A percentile compares a stretch with the other conserved stretches of the same genome.
These are phyloP conservation scores for Dipodomys ordii DNA, from an alignment of 2,113 vertebrate species.

Conservation along the genomic window DNA sequence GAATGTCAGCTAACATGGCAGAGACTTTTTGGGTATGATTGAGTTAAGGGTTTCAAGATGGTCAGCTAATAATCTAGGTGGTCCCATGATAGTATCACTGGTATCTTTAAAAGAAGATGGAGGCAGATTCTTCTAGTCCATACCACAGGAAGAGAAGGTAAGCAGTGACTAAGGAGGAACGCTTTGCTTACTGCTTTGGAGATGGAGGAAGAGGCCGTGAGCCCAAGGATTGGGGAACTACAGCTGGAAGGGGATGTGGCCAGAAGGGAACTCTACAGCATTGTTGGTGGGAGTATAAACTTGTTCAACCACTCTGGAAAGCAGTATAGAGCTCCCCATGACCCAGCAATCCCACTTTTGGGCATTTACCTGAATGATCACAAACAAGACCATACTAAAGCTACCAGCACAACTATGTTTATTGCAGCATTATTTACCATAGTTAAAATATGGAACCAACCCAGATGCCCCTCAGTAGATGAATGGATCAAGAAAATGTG, in stretches of 20 bases:
- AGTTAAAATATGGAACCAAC: no score
- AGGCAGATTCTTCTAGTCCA: background rate
- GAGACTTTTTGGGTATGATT: background rate
- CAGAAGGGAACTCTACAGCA: no score
- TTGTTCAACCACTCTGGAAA: no score
- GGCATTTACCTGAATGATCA: no score
- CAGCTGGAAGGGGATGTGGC: background rate
- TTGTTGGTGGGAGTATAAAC: no score
- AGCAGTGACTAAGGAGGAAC: background rate
- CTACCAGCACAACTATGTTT: no score
- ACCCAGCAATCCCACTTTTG: no score
- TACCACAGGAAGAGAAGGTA: background rate
- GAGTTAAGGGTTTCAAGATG: slow-evolving; percentile 8
- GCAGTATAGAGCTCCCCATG: no score
- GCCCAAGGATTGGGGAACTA: background rate
- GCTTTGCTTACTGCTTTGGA: background rate
- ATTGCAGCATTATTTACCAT: no score
- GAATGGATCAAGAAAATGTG: no score
- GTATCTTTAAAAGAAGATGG: background rate
- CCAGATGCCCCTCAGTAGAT: no score
- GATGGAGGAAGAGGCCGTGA: background rate
- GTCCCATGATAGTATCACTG: background rate
- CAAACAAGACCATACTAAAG: no score
- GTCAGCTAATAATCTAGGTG: background rate
- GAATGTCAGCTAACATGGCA: background rate